These are phyloP conservation scores for Unio delphinus DNA, from an alignment of 2,888 invertebrate species.

Conservation along the genomic window DNA sequence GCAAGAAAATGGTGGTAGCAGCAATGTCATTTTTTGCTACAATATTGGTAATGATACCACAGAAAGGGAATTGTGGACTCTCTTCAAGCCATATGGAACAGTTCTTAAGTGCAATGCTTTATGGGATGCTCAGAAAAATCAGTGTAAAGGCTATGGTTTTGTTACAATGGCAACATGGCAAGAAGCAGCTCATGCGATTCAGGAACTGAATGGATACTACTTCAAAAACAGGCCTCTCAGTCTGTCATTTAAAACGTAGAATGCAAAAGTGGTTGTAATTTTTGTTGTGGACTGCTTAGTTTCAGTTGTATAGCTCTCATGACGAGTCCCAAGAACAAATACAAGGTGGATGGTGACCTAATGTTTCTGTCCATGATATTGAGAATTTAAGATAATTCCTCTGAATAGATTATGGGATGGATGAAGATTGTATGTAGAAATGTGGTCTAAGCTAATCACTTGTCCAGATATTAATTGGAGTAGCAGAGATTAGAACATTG, in stretches of 20 bases:
- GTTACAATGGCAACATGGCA: conserved; percentile 71
- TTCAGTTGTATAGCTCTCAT: too few species aligned
- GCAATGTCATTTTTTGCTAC: conserved; percentile 67
- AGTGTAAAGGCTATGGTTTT: conserved; percentile 71
- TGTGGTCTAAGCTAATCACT: too few species aligned
- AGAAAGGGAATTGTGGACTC: conserved; percentile 68
- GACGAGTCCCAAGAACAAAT: conserved; percentile 15
- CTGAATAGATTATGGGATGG: too few species aligned
- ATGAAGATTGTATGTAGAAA: too few species aligned
- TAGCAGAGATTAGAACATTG: too few species aligned
- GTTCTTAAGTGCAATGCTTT: conserved; percentile 71
- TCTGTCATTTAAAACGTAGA: conserved; percentile 60
- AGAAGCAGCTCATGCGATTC: conserved; percentile 70
- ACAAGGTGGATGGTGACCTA: background rate
- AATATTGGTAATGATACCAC: conserved; percentile 71
- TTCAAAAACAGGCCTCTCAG: conserved; percentile 69
- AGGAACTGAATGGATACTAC: conserved; percentile 68
- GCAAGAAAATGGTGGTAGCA: conserved; percentile 1
- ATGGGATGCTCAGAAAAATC: conserved; percentile 63
- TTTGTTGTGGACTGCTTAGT: background rate
- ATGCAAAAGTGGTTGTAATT: background rate
- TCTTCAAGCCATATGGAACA: conserved; percentile 70
- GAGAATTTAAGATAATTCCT: too few species aligned
- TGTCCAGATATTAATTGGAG: too few species aligned
- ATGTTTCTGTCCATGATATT: too few species aligned